phyloP scores from a whole-genome alignment of 2,888 invertebrate species.

The Heliconius cydno region DNA sequence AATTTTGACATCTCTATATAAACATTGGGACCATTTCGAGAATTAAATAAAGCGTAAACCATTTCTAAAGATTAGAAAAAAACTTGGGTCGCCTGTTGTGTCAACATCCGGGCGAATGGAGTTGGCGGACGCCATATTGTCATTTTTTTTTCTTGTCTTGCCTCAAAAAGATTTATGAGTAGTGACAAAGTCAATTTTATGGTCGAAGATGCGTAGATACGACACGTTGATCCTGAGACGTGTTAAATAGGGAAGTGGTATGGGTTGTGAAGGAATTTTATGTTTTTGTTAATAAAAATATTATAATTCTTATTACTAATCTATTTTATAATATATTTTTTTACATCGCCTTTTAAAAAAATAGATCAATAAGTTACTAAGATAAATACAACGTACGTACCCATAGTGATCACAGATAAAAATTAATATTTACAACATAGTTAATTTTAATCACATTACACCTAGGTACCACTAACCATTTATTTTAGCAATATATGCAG shows the following conservation, averaged over 20 bases:
- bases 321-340: too few species aligned
- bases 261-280: background rate
- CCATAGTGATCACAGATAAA: too few species aligned
- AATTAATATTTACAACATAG: too few species aligned
- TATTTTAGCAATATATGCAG: too few species aligned
- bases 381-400: too few species aligned
- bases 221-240: slow-evolving; percentile 55
- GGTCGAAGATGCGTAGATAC: slow-evolving; percentile 65
- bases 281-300: background rate
- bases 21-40: slow-evolving; percentile 35
- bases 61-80: slow-evolving; percentile 39
- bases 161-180: slow-evolving; percentile 74
- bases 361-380: too few species aligned
- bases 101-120: slow-evolving; percentile 73
- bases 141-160: slow-evolving; percentile 65
- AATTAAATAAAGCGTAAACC: slow-evolving; percentile 41
- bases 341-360: too few species aligned
- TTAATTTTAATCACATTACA: too few species aligned
- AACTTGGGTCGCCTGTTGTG: slow-evolving; percentile 65
- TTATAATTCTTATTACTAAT: too few species aligned
- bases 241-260: background rate
- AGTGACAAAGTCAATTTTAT: slow-evolving; percentile 82
- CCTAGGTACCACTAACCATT: too few species aligned
- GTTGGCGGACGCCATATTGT: slow-evolving; percentile 59
- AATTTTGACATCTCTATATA: slow-evolving; percentile 30